phyloP scores from a whole-genome alignment of 2,113 vertebrate genomes.

The Sarotherodon lohbergeri region DNA sequence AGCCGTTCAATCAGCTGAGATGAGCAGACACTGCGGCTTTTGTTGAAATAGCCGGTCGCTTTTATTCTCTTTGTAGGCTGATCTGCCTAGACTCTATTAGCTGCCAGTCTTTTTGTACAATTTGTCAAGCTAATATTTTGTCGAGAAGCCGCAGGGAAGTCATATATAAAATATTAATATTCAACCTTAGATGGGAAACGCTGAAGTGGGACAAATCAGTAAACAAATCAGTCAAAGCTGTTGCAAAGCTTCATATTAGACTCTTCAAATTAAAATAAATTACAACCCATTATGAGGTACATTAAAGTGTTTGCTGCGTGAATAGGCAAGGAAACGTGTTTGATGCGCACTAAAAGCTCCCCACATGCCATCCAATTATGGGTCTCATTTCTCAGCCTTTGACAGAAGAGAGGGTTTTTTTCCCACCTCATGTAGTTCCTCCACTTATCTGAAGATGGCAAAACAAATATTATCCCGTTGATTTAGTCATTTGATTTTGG shows the following conservation, averaged over 20 bases:
- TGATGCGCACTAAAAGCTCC: constrained; percentile 10
- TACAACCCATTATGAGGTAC: background rate
- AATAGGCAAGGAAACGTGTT: constrained; percentile 1
- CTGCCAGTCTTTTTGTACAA: background rate
- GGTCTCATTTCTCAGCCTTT: constrained; percentile 1
- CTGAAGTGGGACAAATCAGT: background rate
- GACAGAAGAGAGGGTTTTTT: background rate
- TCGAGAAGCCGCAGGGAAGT: background rate
- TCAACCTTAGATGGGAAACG: background rate
- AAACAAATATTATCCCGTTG: constrained; percentile 19
- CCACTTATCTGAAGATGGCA: background rate
- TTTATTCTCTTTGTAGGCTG: background rate
- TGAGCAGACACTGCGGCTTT: background rate
- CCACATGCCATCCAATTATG: constrained; percentile 6
- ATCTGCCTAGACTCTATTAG: background rate
- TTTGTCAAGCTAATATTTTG: background rate
- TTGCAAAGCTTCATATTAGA: background rate
- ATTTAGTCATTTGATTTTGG: constrained; percentile 28
- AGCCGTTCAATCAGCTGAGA: constrained; percentile 38
- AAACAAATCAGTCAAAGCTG: constrained; percentile 13
- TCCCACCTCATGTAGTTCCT: background rate
- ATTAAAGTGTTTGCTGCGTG: background rate
- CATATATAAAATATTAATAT: background rate
- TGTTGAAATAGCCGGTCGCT: background rate
- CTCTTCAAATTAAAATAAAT: constrained; percentile 29